These are phyloP conservation scores for Tamias sibiricus DNA, from an alignment of 2,113 vertebrate species.

Conservation along the genomic window DNA sequence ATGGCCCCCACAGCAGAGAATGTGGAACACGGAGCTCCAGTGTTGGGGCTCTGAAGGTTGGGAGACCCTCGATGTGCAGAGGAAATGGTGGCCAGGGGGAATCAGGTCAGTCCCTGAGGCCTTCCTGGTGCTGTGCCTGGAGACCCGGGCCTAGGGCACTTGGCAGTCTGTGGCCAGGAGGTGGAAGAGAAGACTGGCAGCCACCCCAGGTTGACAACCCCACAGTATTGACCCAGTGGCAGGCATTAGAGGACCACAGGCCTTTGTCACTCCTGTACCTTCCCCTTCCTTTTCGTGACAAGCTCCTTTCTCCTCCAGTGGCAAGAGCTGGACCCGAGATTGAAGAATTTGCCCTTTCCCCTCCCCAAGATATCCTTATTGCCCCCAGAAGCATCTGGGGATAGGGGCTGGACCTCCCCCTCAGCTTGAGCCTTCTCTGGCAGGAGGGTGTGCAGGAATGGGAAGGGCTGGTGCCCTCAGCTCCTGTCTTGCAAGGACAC, in stretches of 20 bases:
- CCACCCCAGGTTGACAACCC: background rate
- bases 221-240: background rate
- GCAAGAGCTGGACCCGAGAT: background rate
- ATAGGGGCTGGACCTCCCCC: background rate
- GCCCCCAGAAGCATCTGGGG: background rate
- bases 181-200: background rate
- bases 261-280: fast-evolving
- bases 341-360: background rate
- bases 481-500: background rate
- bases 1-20: fast-evolving
- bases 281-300: background rate
- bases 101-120: background rate
- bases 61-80: background rate
- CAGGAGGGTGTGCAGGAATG: background rate
- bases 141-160: background rate
- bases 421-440: no score
- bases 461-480: background rate
- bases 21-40: no score
- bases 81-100: background rate
- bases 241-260: background rate
- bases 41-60: background rate
- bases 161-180: background rate
- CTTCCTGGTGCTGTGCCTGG: background rate
- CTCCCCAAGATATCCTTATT: background rate
- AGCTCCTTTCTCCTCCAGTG: background rate